Base-by-base conservation (phyloP, 2,888 invertebrate genomes). In the Pterobdella sp. region DNA sequence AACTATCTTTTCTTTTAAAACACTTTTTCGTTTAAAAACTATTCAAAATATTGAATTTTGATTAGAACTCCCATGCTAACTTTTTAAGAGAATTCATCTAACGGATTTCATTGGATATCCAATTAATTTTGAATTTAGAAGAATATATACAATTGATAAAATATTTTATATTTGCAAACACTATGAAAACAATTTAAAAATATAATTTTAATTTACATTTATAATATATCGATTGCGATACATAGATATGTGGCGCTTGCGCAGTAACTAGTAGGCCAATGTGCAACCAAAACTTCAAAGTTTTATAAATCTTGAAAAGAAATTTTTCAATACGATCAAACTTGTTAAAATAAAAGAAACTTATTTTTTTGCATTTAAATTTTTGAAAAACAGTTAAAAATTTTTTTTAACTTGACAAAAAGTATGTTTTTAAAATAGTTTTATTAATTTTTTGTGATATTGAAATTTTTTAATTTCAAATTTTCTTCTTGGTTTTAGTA, bases 221-320 rank as follows among this genome's bases (percentile, higher is more conserved):
- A 56, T 26, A 56, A 56, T 56, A 56, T 56, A n/a, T 56, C 60
- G 60, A 56, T 56, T 56, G 60, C n/a, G 26, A 56, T 56, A 56
- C 60, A 56, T 56, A 56, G 60, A 56, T 56, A 56, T 56, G n/a
- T 56, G 10, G 60, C 60, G 60, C 60, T 56, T 56, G 60, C 60
- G 60, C 60, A 56, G 60, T 56, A 56, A 26, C 60, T 56, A 56
- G 60, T 56, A 56, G 60, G 60, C 60, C 60, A 56, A 56, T 56
- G 60, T 56, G 60, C 60, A 56, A 56, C 60, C 60, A 14, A 22
- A 56, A 56, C 60, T 56, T 56, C 14, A 56, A 56, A 56, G 26
- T 56, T 56, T 4, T 42, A 14, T 42, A 42, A 42, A 42, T 42
- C 42, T 42, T 18, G 18, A 42, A 42, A 42, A 42, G 18, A 42